A percentile compares a stretch with the other conserved stretches of the same genome.
Evolutionary conservation across 1,140 invertebrate genomes (phyloP).

Genomic region (Pogonomyrmex barbatus): DNA sequence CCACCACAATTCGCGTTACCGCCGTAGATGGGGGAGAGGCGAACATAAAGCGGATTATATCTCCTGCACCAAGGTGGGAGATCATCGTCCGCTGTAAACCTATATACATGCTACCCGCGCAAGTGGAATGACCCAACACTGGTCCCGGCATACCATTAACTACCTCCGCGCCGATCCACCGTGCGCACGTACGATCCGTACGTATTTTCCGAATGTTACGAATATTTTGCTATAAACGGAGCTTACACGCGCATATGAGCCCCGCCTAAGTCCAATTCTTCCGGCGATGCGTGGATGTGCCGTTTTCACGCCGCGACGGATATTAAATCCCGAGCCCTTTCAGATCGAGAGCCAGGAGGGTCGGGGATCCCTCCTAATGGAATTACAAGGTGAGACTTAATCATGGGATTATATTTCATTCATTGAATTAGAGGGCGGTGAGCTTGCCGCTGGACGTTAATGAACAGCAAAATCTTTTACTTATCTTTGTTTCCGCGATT

Average conservation of each 20-base stretch:
- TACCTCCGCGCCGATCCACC: background rate
- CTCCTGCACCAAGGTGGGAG: constrained; percentile 35
- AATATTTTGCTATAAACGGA: constrained; percentile 7
- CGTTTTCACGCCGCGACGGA: background rate
- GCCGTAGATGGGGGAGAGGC: constrained; percentile 46
- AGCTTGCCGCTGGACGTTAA: background rate
- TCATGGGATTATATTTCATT: constrained; percentile 9
- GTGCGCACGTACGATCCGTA: background rate
- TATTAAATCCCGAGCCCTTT: background rate
- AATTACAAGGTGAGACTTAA: background rate
- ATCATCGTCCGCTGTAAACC: constrained; percentile 55
- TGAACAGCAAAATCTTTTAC: background rate
- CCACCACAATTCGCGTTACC: constrained; percentile 58
- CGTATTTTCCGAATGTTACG: background rate
- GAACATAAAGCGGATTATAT: constrained; percentile 46
- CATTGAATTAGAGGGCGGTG: background rate
- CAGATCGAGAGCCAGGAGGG: background rate
- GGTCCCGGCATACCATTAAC: constrained; percentile 51
- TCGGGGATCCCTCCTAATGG: background rate
- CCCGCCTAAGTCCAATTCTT: constrained; percentile 15
- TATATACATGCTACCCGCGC: constrained; percentile 58
- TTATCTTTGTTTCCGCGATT: background rate
- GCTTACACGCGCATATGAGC: background rate
- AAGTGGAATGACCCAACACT: constrained; percentile 63
- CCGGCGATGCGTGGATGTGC: background rate